Base-by-base conservation (phyloP, 1,140 invertebrate genomes). In the Venturia canescens region DNA sequence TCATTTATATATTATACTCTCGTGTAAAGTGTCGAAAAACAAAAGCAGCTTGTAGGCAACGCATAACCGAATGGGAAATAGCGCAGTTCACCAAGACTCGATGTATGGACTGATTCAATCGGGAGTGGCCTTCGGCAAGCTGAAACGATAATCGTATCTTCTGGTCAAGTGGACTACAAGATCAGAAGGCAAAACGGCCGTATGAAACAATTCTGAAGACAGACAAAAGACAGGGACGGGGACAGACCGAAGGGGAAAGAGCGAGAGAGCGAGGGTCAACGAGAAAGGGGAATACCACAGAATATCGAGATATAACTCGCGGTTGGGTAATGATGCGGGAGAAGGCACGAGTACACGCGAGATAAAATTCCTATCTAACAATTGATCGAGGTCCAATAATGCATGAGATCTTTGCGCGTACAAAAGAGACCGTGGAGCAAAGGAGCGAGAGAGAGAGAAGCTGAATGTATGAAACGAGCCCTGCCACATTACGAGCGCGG, bases 321-420 rank as follows among this genome's bases (percentile, higher is more conserved):
- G 50, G 27, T 27, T 31, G 72, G 72, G 63, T 76, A 76, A 76
- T 60, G 72, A 76, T 76, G 72, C 72, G 72, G 72, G 72, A 60
- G 50, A 76, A 76, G 72, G 72, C 34, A 74, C 44, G 71, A 27
- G 71, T 53, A 76, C 72, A 76, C 29, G 53, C 27, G 72, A 76
- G 72, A 76, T 76, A 76, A 76, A 53, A 76, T 76, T 76, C 72
- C 72, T 76, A 76, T 76, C 72, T 76, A 76, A 76, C 72, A 76
- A 76, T 76, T 53, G 72, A 76, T 76, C 57, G 31, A 53, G 38
- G 44, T n/a, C 72, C 53, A 74, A 74, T 74, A 74, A 74, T 53
- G 38, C 71, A 74, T 53, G 31, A 38, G 60, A 26, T 63, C 21
- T 63, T 23, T 26, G 60, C 60, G 60, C 57, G 44, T 72, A 53